Conservation (phyloP, 2,888 invertebrate genomes). For the Steromphala cineraria region DNA sequence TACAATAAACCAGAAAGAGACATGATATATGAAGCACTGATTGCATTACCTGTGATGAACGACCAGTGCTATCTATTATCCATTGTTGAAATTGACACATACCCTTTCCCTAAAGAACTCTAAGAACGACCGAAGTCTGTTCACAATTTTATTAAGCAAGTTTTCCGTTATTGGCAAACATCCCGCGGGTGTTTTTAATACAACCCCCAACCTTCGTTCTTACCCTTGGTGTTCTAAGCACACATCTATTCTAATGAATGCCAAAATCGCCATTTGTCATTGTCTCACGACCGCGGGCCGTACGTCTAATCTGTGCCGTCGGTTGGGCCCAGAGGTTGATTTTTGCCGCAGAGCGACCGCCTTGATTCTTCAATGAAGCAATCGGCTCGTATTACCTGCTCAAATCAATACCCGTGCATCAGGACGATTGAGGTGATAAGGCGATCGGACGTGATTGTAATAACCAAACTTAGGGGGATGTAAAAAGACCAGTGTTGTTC, state of each 20-base stretch:
- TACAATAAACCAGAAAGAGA: not conserved
- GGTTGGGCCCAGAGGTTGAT: not conserved
- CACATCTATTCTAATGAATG: slow-evolving; percentile 6
- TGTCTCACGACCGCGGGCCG: not conserved
- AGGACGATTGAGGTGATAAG: not conserved
- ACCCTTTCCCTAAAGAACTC: not conserved
- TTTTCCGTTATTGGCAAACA: not conserved
- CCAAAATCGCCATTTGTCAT: not conserved
- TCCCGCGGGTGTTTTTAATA: not conserved
- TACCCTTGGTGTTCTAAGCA: slow-evolving; percentile 14
- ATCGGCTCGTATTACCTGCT: not conserved
- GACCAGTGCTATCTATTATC: not conserved
- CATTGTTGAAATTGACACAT: not conserved
- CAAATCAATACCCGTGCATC: not conserved
- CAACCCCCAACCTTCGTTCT: not conserved
- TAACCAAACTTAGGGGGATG: slow-evolving; percentile 4
- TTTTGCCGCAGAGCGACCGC: not conserved
- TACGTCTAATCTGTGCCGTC: too few species aligned
- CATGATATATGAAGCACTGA: not conserved
- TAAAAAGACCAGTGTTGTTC: slow-evolving; percentile 7
- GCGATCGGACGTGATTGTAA: slow-evolving; percentile 1
- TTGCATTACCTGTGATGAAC: not conserved
- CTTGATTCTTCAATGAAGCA: not conserved
- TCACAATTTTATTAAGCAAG: not conserved
- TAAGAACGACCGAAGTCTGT: not conserved